Base-by-base conservation (phyloP, 2,888 invertebrate species). In the Melanophora roralis region DNA sequence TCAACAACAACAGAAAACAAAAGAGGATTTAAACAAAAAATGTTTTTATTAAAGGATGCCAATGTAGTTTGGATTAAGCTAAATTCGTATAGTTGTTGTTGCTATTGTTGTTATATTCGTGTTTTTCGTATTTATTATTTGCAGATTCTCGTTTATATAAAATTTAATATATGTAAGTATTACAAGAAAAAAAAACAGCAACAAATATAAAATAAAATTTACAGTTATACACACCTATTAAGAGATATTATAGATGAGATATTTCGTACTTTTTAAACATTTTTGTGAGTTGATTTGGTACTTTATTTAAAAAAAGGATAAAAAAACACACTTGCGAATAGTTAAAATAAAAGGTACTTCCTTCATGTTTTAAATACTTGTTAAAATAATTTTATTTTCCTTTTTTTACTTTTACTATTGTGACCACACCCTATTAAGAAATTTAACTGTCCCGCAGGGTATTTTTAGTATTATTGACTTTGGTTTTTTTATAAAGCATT, bases 211-310 rank as follows among this genome's bases (percentile, higher is more conserved):
- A 64, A 80, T 83, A 74, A 83, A 84, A 75, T 85, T 83, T 84
- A 84, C 85, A 84, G 88, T 88, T 87, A 87, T 88, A 88, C 87
- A 88, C 85, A 88, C 85, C 84, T 83, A 84, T 84, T 82, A 64
- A 83, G 40, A 81, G 75, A 69, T 65, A 12, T 14, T 53, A 75
- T 67, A 45, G 67, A n/a, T 68, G 75, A 45, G 36, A 19, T 36
- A 45, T 75, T 62, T 40, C n/a, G 65, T 67, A 74, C 38, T 65
- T 49, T 49, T 21, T 16, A 14, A 55, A 6, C 14, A 34, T 67
- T 19, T 45, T 45, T 43, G 1, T 8, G 4, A 34, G 11, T 3
- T 38, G n/a, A 14, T 45, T 45, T 45, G 43, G 43, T 43, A 43
- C 43, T 16, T 43, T 43, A 14, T 27, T 27, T 36, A 45, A 23